A percentile compares a stretch with the other conserved stretches of the same genome.
Conservation (phyloP, 2,113 vertebrate genomes). For the Blennius ocellaris region DNA sequence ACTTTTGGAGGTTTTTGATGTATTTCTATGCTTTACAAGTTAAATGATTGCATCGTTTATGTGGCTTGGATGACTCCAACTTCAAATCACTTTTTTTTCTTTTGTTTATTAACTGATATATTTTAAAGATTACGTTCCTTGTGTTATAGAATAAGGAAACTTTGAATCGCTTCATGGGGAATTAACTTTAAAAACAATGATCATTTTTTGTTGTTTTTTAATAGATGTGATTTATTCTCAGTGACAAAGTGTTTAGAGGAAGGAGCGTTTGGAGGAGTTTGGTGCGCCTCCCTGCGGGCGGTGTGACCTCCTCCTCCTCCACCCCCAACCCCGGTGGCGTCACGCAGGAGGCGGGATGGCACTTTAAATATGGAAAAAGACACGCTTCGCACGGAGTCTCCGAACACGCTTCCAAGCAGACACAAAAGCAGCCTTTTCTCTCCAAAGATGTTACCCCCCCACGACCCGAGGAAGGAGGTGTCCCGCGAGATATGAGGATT, state of each 20-base stretch:
- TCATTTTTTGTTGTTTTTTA: neutral
- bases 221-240: neutral
- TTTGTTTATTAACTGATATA: too few relatives aligned
- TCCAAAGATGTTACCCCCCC: constrained; percentile 25
- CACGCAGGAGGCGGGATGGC: constrained; percentile 81
- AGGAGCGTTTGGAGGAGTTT: neutral
- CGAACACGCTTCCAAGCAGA: constrained; percentile 23
- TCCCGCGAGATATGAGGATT: constrained; percentile 47
- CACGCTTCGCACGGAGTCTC: constrained; percentile 50
- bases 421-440: neutral
- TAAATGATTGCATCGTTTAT: too few relatives aligned
- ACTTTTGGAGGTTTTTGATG: neutral
- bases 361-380: constrained; percentile 84
- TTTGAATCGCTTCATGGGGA: too few relatives aligned
- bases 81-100: too few relatives aligned
- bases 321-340: constrained; percentile 56
- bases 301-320: constrained; percentile 62
- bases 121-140: too few relatives aligned
- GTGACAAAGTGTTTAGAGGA: neutral
- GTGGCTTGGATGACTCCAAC: too few relatives aligned
- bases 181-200: too few relatives aligned
- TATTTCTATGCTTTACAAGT: too few relatives aligned
- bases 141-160: too few relatives aligned
- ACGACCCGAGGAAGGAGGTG: neutral
- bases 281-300: constrained; percentile 34